Evolutionary conservation across 2,888 invertebrate species (phyloP), one percentile per base, ranked within the genome.

Genomic region (Cacoxenus indagator): DNA sequence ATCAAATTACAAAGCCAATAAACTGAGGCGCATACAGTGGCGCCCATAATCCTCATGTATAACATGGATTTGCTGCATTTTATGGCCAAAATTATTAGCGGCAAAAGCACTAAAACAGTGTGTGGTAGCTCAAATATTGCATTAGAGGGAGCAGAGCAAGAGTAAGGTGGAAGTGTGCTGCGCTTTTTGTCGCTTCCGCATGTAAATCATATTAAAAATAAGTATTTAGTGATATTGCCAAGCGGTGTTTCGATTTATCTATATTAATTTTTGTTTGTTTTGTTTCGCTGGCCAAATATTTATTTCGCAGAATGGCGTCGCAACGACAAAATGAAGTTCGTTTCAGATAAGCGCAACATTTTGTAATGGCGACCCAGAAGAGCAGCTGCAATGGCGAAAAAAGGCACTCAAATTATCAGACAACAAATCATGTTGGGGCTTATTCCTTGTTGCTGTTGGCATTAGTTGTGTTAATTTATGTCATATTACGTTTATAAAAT

Each of bases 381-480:
- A 8, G 6, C 51, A 8, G 4, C 3, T 51, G 8, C 51, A 51
- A 51, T 22, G 2, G 14, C 2, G 9, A 37, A 37, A 37, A 37
- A 51, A n/a, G 45, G 11, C 8, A 55, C 24, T 14, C 54, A 59
- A 59, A 59, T 59, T 59, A 59, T 59, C 59, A 19, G 24, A 19
- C 59, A 59, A 59, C 59, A 59, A 59, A 59, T 59, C 59, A 59
- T 37, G n/a, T 31, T 55, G 26, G 68, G 71, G 73, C 67, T 70
- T 69, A 61, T 64, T 54, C 11, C 26, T 67, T 46, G 3, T 48
- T 64, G 62, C 43, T 46, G 68, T 74, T 71, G 83, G 77, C 76
- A 81, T 80, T 80, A 82, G 79, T 76, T 83, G 80, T 81, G 81
- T 80, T 80, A 80, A 80, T 80, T 80, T 80, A 83, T 80, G 83